These are phyloP conservation scores for Salminus brasiliensis DNA, from an alignment of 2,113 vertebrate species.

Conservation along the genomic window DNA sequence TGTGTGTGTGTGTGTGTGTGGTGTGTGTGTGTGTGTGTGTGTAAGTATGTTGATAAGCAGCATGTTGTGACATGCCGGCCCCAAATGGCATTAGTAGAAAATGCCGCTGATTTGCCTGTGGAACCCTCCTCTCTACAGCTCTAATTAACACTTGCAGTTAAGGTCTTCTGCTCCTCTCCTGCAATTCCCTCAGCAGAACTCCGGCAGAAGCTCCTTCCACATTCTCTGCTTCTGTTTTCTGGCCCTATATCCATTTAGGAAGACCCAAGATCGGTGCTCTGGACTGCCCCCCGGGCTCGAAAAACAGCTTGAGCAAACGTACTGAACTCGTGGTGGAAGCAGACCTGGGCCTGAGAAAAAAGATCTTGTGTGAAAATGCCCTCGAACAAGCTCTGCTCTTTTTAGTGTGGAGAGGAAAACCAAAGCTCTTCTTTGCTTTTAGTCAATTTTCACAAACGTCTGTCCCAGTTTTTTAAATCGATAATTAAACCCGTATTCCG, in stretches of 20 bases:
- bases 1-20: background rate
- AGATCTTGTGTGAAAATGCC: too few relatives aligned
- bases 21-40: background rate
- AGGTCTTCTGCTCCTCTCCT: slow-evolving; percentile 54
- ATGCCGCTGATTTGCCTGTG: slow-evolving; percentile 45
- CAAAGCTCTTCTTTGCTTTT: background rate
- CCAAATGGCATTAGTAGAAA: slow-evolving; percentile 63
- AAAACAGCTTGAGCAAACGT: too few relatives aligned
- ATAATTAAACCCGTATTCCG: background rate
- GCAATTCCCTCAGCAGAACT: slow-evolving; percentile 29
- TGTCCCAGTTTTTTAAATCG: background rate
- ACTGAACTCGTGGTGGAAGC: too few relatives aligned
- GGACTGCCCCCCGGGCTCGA: too few relatives aligned
- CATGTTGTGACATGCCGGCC: slow-evolving; percentile 69
- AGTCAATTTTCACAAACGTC: background rate
- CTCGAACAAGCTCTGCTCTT: too few relatives aligned
- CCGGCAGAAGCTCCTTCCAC: background rate
- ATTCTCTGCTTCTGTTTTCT: slow-evolving; percentile 14
- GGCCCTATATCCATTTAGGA: too few relatives aligned
- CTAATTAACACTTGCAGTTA: slow-evolving; percentile 78
- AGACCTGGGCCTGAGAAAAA: too few relatives aligned
- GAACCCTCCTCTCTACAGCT: slow-evolving; percentile 61
- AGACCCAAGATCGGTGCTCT: too few relatives aligned
- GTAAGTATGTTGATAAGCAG: slow-evolving; percentile 39
- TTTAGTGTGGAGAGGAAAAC: too few relatives aligned